These are phyloP conservation scores for Zhuqinia jingwanae DNA, from an alignment of 2,888 invertebrate genomes.

Conservation along the genomic window DNA sequence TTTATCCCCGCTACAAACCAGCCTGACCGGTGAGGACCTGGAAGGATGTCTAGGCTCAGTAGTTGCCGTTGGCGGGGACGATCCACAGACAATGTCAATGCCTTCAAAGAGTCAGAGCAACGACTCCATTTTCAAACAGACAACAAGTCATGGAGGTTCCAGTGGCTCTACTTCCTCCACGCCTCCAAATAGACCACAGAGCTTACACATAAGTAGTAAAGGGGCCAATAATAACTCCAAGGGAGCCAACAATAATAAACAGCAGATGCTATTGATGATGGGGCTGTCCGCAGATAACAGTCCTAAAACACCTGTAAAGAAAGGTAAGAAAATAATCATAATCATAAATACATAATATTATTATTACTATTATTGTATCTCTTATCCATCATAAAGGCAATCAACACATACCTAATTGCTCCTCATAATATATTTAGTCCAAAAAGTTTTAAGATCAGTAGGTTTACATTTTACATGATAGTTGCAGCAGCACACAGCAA, in stretches of 20 bases:
- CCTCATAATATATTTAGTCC: no score
- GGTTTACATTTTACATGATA: no score
- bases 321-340: constrained; percentile 73
- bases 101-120: constrained; percentile 67
- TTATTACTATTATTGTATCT: background rate
- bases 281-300: constrained; percentile 51
- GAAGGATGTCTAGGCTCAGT: constrained; percentile 4
- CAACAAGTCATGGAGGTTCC: background rate
- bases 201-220: constrained; percentile 66
- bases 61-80: background rate
- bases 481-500: background rate
- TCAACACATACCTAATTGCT: no score
- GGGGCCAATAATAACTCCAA: constrained; percentile 64
- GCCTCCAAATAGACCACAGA: constrained; percentile 62
- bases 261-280: constrained; percentile 37
- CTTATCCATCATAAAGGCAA: background rate
- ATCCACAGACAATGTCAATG: constrained; percentile 55
- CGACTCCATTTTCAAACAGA: constrained; percentile 49
- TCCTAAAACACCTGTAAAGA: constrained; percentile 78
- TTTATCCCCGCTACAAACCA: constrained; percentile 72
- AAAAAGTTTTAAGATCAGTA: background rate
- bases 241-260: constrained; percentile 5
- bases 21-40: constrained; percentile 43
- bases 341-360: no score
- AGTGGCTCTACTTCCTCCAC: background rate